These are phyloP conservation scores for Ciconia stormi DNA, from an alignment of 2,113 vertebrate genomes.

Conservation along the genomic window DNA sequence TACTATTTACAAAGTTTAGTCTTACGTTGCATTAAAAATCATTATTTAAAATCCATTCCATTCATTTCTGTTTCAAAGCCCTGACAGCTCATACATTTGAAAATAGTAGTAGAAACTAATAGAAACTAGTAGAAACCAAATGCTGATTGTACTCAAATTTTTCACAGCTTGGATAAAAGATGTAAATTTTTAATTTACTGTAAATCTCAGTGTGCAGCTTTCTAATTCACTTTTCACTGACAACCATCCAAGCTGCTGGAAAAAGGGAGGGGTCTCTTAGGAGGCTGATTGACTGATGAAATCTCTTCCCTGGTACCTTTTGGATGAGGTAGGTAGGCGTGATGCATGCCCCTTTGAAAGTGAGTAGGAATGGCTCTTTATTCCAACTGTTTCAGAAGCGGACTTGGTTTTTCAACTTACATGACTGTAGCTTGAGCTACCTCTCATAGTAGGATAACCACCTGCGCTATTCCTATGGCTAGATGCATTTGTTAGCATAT, in stretches of 20 bases:
- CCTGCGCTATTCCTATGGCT: background rate
- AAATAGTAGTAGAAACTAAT: background rate
- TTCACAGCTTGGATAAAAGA: background rate
- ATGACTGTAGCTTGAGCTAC: background rate
- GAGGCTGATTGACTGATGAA: background rate
- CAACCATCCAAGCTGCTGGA: background rate
- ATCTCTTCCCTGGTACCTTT: background rate
- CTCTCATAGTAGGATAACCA: background rate
- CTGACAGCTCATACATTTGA: background rate
- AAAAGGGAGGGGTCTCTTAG: background rate
- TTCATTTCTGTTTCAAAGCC: background rate
- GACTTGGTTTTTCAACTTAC: background rate
- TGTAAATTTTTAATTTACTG: background rate
- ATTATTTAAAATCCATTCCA: conserved; percentile 34
- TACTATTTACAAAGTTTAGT: background rate
- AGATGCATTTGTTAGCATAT: accelerated
- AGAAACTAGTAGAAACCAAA: background rate
- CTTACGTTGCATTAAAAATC: background rate
- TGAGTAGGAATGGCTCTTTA: background rate
- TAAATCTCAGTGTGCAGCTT: background rate
- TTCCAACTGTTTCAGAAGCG: background rate
- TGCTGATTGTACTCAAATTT: background rate
- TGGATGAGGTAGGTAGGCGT: background rate
- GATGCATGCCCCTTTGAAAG: background rate
- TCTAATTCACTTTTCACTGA: background rate